These are phyloP conservation scores for Trichopria drosophilae DNA, from an alignment of 2,888 invertebrate genomes.

Conservation along the genomic window DNA sequence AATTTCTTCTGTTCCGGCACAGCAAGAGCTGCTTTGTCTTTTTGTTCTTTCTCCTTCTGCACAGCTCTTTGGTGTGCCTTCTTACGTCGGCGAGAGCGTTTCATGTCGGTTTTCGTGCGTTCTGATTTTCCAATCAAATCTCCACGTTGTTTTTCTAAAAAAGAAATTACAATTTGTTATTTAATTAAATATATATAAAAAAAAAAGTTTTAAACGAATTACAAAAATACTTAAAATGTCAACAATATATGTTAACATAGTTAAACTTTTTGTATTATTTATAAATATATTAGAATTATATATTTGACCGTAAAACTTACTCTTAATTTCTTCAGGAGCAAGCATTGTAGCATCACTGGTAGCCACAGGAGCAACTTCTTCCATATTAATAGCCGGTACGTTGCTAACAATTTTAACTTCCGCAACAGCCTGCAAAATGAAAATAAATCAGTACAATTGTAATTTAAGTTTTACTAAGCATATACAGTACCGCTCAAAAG, in stretches of 20 bases:
- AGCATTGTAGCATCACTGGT: conserved; percentile 80
- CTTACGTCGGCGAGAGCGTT: conserved; percentile 84
- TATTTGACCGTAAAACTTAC: conserved; percentile 48
- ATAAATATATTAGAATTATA: conserved; percentile 24
- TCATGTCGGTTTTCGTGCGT: conserved; percentile 82
- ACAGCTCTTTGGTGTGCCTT: conserved; percentile 71
- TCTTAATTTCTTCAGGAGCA: conserved; percentile 90
- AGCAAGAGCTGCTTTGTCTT: conserved; percentile 44
- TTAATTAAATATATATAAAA: neutral
- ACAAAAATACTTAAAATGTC: conserved; percentile 13
- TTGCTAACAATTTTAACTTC: conserved; percentile 91
- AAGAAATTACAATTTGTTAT: conserved; percentile 11
- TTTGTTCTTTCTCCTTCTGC: conserved; percentile 60
- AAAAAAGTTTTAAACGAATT: too few species aligned
- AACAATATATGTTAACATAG: conserved; percentile 47
- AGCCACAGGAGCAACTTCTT: conserved; percentile 93
- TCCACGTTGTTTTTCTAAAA: conserved; percentile 58
- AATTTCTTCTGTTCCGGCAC: conserved; percentile 14
- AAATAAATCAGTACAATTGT: too few species aligned
- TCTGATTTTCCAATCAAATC: conserved; percentile 74
- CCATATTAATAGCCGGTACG: conserved; percentile 86
- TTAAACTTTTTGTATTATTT: conserved; percentile 61
- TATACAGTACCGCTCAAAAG: too few species aligned
- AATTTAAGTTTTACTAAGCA: conserved; percentile 3
- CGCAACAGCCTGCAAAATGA: conserved; percentile 66